Conservation (phyloP, 37 sponge, comb jelly and placozoan species). For the Lycopodina hypogea region DNA sequence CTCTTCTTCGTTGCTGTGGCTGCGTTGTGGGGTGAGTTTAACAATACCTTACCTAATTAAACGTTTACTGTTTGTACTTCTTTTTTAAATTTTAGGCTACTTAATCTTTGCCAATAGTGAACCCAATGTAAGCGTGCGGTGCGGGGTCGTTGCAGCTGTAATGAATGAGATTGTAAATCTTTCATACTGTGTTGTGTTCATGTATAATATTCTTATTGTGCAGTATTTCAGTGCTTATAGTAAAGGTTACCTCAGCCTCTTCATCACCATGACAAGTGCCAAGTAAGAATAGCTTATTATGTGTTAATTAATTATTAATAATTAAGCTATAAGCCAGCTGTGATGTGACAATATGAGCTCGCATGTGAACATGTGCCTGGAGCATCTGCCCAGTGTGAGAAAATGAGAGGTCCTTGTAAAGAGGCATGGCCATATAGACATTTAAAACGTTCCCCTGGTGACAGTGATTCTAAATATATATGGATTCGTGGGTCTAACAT, state of each 20-base stretch:
- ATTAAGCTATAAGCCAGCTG: too few species aligned
- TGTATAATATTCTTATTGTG: neutral
- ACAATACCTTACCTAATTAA: neutral
- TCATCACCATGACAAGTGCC: conserved; percentile 75
- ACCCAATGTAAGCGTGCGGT: conserved; percentile 15
- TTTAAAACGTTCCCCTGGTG: too few species aligned
- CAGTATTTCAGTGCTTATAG: conserved; percentile 63
- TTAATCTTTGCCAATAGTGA: conserved; percentile 37
- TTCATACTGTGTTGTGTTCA: neutral
- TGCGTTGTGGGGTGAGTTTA: conserved; percentile 55
- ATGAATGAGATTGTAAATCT: too few species aligned
- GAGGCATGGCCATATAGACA: too few species aligned
- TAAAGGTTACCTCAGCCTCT: conserved; percentile 71
- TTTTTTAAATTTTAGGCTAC: conserved; percentile 32
- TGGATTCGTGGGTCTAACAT: too few species aligned
- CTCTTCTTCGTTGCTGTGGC: conserved; percentile 57
- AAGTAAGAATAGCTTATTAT: conserved; percentile 52
- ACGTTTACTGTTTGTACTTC: neutral
- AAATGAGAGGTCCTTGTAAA: too few species aligned
- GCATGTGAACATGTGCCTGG: too few species aligned
- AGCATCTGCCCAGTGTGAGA: too few species aligned
- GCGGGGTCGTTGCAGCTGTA: too few species aligned
- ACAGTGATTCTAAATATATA: too few species aligned
- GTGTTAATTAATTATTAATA: neutral
- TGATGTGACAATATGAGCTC: too few species aligned